These are phyloP conservation scores for Cantharis rufa DNA, from an alignment of 2,888 invertebrate genomes.

Conservation along the genomic window DNA sequence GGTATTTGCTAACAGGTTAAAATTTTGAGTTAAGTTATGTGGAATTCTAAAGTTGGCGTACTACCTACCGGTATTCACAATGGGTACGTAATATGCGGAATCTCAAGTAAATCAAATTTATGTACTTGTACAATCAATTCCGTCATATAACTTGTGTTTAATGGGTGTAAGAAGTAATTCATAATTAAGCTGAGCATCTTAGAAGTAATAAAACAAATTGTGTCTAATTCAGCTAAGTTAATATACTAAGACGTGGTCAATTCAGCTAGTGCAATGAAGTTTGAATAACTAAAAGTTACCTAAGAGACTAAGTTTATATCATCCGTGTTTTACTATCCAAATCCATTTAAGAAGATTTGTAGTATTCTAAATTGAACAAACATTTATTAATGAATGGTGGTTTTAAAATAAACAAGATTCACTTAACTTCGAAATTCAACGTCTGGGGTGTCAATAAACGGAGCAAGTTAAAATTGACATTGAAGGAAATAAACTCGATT, in stretches of 20 bases:
- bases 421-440: background rate
- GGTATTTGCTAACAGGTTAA: too few species aligned
- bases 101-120: too few species aligned
- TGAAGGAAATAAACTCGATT: background rate
- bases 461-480: background rate
- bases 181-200: too few species aligned
- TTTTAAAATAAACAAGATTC: background rate
- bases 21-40: too few species aligned
- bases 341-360: background rate
- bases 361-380: background rate
- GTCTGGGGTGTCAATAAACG: background rate
- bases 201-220: background rate
- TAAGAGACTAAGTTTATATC: background rate
- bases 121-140: too few species aligned
- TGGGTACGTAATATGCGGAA: too few species aligned
- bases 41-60: too few species aligned
- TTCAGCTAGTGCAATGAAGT: background rate
- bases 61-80: too few species aligned
- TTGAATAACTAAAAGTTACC: background rate
- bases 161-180: too few species aligned
- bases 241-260: background rate
- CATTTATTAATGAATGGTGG: background rate
- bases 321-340: background rate
- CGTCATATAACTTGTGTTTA: too few species aligned
- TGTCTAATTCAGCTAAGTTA: background rate